These are phyloP conservation scores for Drosophila helvetica DNA, from an alignment of 2,888 invertebrate genomes.

Conservation along the genomic window DNA sequence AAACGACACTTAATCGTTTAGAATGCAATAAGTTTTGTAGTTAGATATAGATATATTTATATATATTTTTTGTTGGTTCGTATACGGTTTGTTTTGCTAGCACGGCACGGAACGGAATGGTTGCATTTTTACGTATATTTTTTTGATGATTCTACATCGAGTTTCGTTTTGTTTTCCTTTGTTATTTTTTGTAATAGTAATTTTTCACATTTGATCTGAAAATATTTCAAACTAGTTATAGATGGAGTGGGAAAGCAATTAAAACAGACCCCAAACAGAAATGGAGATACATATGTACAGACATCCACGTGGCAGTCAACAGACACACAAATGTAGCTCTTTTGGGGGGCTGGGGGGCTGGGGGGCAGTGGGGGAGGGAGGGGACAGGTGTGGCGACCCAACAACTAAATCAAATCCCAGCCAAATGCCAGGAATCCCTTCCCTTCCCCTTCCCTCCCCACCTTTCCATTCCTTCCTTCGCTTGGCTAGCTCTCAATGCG, in stretches of 20 bases:
- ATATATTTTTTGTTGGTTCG: constrained; percentile 48
- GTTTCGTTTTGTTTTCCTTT: constrained; percentile 12
- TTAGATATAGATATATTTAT: constrained; percentile 41
- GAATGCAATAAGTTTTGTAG: constrained; percentile 51
- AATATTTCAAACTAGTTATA: constrained; percentile 63
- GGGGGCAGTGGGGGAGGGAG: not conserved
- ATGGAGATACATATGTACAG: constrained; percentile 5
- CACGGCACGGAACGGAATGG: constrained; percentile 74
- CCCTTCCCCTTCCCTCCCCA: constrained; percentile 8
- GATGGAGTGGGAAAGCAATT: constrained; percentile 47
- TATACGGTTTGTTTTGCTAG: constrained; percentile 69
- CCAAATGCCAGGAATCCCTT: constrained; percentile 63
- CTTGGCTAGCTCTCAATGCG: constrained; percentile 72
- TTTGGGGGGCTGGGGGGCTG: not conserved
- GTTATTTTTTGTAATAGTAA: constrained; percentile 26
- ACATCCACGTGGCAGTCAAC: constrained; percentile 59
- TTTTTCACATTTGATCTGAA: constrained; percentile 27
- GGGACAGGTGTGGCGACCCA: constrained; percentile 56
- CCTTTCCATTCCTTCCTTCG: constrained; percentile 30
- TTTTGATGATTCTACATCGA: constrained; percentile 24
- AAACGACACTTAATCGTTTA: constrained; percentile 2
- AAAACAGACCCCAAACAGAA: constrained; percentile 40
- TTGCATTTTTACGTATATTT: constrained; percentile 49
- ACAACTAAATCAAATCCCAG: constrained; percentile 73
- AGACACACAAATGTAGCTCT: constrained; percentile 50